Evolutionary conservation across 2,797 vertebrate species (phyloP).

Genomic region (Peromyscus nudipes): DNA sequence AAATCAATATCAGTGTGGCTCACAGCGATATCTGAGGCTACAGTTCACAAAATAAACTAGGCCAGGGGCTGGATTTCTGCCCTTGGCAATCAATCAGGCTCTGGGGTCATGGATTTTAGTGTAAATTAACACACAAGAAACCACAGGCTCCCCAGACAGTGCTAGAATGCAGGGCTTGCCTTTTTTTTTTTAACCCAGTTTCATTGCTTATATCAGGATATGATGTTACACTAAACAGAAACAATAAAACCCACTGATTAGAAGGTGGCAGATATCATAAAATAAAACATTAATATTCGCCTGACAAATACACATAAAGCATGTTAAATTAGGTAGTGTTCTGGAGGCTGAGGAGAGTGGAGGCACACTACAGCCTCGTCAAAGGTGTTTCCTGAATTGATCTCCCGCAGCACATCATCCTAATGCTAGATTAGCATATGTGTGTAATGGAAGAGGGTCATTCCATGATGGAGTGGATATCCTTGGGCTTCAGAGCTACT

Average conservation of each 20-base stretch:
- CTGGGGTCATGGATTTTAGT: conserved; percentile 92
- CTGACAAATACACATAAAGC: conserved; percentile 81
- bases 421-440: background rate
- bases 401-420: accelerated
- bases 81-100: conserved; percentile 93
- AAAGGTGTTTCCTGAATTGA: background rate
- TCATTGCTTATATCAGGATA: conserved; percentile 81
- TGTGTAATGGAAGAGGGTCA: background rate
- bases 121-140: conserved; percentile 93
- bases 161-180: conserved; percentile 89
- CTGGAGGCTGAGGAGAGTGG: background rate
- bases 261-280: conserved; percentile 82
- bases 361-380: accelerated
- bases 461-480: accelerated
- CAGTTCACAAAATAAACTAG: conserved; percentile 93
- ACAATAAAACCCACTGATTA: conserved; percentile 88
- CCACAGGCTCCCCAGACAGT: conserved; percentile 89
- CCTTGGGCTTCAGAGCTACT: accelerated
- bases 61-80: conserved; percentile 91
- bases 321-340: conserved; percentile 45
- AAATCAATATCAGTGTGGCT: conserved; percentile 93
- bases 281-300: conserved; percentile 85
- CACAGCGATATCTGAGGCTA: conserved; percentile 90
- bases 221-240: conserved; percentile 86
- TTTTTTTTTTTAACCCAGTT: conserved; percentile 80